phyloP scores from a whole-genome alignment of 2,888 invertebrate genomes.

The Gastracanthus pulcherrimus region DNA sequence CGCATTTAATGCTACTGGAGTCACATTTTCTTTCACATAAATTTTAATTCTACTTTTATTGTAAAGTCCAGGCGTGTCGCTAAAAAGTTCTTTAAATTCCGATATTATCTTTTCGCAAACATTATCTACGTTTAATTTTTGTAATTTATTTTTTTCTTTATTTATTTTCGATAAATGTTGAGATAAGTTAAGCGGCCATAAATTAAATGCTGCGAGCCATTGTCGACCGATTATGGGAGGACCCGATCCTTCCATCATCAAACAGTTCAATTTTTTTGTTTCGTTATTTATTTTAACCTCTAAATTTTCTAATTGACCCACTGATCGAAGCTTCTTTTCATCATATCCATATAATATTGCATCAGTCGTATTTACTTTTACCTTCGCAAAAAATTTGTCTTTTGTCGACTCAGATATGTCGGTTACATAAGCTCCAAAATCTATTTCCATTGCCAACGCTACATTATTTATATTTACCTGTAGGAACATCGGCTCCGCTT shows the following conservation, averaged over 20 bases:
- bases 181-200: conserved; percentile 31
- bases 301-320: conserved; percentile 36
- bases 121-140: not conserved
- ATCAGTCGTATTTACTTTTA: not conserved
- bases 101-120: not conserved
- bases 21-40: conserved; percentile 43
- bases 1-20: conserved; percentile 52
- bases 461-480: conserved; percentile 19
- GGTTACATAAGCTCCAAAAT: conserved; percentile 35
- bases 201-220: conserved; percentile 41
- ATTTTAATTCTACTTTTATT: conserved; percentile 49
- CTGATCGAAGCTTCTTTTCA: conserved; percentile 16
- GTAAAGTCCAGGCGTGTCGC: conserved; percentile 32
- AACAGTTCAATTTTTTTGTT: conserved; percentile 26
- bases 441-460: conserved; percentile 19
- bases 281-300: conserved; percentile 3
- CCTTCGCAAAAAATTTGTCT: not conserved
- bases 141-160: not conserved
- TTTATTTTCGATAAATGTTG: too few species aligned
- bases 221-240: conserved; percentile 47
- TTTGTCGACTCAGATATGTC: conserved; percentile 22
- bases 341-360: conserved; percentile 29
- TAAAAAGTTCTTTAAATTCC: conserved; percentile 34
- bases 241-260: conserved; percentile 41
- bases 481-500: conserved; percentile 8